Evolutionary conservation across 2,888 invertebrate species (phyloP).

Genomic region (Pristionchus maxplancki): DNA sequence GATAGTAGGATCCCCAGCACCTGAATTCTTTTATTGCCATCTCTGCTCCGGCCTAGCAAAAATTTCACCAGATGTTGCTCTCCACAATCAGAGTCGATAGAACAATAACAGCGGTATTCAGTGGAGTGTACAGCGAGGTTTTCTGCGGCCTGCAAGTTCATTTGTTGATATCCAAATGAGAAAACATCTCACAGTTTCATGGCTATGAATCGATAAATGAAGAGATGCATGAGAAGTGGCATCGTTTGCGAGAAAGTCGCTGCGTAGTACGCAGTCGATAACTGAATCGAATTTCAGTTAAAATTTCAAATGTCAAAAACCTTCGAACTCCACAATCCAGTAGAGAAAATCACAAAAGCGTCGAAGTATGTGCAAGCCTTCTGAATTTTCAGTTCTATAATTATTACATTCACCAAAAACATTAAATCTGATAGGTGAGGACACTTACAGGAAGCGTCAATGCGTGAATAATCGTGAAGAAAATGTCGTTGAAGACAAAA

Average conservation of each 20-base stretch:
- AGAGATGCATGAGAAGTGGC: not conserved
- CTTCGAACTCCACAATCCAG: not conserved
- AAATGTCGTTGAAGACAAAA: not conserved
- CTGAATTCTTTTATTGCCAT: too few species aligned
- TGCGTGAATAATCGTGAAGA: not conserved
- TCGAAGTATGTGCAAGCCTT: not conserved
- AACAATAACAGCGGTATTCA: not conserved
- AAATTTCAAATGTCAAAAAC: not conserved
- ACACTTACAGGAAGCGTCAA: not conserved
- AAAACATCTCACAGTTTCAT: not conserved
- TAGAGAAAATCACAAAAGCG: not conserved
- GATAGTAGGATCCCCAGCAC: not conserved
- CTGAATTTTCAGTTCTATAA: not conserved
- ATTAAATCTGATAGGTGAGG: too few species aligned
- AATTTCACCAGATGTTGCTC: not conserved
- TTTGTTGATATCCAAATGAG: not conserved
- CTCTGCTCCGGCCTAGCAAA: too few species aligned
- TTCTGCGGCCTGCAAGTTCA: not conserved
- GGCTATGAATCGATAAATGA: not conserved
- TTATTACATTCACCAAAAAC: too few species aligned
- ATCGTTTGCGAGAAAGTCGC: slow-evolving; percentile 1
- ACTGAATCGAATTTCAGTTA: not conserved
- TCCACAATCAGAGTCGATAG: not conserved
- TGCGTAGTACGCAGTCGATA: not conserved
- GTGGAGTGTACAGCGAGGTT: not conserved